Evolutionary conservation across 2,797 vertebrate species (phyloP).

Genomic region (Smutsia temminckii): DNA sequence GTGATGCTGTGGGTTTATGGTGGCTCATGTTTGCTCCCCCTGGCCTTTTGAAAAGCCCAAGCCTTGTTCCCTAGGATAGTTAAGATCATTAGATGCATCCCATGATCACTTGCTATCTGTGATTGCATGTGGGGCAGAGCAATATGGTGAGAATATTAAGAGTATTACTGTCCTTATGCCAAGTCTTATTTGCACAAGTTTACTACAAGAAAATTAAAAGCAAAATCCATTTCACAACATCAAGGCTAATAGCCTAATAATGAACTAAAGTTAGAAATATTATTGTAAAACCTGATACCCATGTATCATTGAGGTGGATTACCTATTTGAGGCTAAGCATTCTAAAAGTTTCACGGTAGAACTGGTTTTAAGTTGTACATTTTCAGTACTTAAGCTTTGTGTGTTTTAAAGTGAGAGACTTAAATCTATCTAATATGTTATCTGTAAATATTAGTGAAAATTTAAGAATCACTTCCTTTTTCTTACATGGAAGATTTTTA

Average conservation of each 20-base stretch:
- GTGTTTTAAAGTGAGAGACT: not conserved
- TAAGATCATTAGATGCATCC: not conserved
- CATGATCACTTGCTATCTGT: not conserved
- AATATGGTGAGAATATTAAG: not conserved
- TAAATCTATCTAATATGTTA: not conserved
- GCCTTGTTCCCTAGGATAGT: not conserved
- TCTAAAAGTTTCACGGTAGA: not conserved
- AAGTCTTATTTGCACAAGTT: not conserved
- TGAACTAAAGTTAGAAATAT: not conserved
- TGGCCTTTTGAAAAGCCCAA: not conserved
- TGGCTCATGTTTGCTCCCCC: not conserved
- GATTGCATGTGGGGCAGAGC: not conserved
- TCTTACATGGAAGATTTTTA: not conserved
- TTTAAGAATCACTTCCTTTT: not conserved
- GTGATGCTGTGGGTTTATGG: not conserved
- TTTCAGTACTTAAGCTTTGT: not conserved
- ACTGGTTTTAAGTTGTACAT: not conserved
- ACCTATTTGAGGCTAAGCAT: not conserved
- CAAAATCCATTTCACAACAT: not conserved
- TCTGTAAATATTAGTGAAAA: not conserved
- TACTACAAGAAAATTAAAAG: not conserved
- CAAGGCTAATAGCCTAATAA: not conserved
- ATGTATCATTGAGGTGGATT: not conserved
- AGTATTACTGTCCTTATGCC: not conserved
- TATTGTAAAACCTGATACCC: not conserved